Percentiles rank a stretch among this genome's conserved stretches.
phyloP scores from a whole-genome alignment of 2,797 vertebrate species.

The Hydrocynus forskahlii region DNA sequence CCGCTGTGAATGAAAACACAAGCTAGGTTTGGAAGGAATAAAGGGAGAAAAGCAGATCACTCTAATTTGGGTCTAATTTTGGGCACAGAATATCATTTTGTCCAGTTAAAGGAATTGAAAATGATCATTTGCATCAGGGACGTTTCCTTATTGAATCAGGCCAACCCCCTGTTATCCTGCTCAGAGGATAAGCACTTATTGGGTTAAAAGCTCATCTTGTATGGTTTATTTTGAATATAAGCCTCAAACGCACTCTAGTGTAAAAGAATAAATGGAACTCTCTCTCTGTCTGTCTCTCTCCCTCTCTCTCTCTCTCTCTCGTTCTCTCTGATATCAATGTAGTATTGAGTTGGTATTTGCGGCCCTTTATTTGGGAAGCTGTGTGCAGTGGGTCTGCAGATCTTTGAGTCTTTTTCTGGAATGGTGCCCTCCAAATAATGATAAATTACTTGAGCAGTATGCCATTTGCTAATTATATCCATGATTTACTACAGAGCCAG shows the following conservation, averaged over 20 bases:
- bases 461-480: conserved; percentile 99
- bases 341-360: conserved; percentile 96
- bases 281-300: conserved; percentile 63
- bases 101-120: conserved; percentile 87
- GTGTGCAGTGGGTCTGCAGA: conserved; percentile 98
- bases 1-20: conserved; percentile 63
- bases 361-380: conserved; percentile 96
- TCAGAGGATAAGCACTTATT: conserved; percentile 85
- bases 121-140: conserved; percentile 88
- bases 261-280: conserved; percentile 75
- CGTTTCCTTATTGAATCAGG: conserved; percentile 88
- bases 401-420: conserved; percentile 99
- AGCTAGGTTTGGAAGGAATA: conserved; percentile 44
- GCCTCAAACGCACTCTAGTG: conserved; percentile 78
- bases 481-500: conserved; percentile 99
- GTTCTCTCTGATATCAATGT: conserved; percentile 87
- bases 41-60: conserved; percentile 75
- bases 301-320: conserved; percentile 69
- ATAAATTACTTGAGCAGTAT: conserved; percentile 99
- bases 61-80: conserved; percentile 85
- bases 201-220: conserved; percentile 86
- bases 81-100: conserved; percentile 85
- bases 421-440: conserved; percentile 99
- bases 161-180: conserved; percentile 81
- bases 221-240: conserved; percentile 86